Base-by-base conservation (phyloP, 2,888 invertebrate species). In the Rotaria socialis region DNA sequence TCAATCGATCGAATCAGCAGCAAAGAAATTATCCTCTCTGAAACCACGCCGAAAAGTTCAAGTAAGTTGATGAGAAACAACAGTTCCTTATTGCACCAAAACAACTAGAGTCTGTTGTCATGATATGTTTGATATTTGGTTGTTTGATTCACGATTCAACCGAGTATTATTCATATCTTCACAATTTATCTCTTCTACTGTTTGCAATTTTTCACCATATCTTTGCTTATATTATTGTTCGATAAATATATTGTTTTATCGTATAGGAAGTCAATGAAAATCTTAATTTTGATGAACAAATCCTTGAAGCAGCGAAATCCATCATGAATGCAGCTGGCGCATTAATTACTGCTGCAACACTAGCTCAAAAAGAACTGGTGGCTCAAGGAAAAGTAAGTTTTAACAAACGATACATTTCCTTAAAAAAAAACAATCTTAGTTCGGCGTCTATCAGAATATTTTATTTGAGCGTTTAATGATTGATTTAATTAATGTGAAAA, bases 281-380 rank as follows among this genome's bases (percentile, higher is more conserved):
- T 88, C 93, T 98, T 92, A 96, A 96, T 92, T 99, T 99, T 91
- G 99, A 99, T 91, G 98, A 97, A 92, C 97, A 98, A 95, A 99
- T 99, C 89, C 92, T 99, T 89, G 96, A 97, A 90, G 98, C 98
- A 0, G 98, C 98, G 67, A 97, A 97, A 92, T 96, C 96, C 2
- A 98, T 99, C 89, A 96, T 97, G 88, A 95, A 96, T 0, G 99
- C 99, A 0, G 97, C 97, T 0, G 96, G 97, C 0, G 97, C 97
- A 0, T 92, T 99, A 10, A 96, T 99, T 47, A 94, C 97, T 89
- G 97, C 98, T 0, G 98, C 99, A 0, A 96, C 96, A 87, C 95
- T 96, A 10, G 98, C 99, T 0, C 99, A 99, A 92, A 92, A 96
- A 87, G 99, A 99, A 90, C 93, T 99, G 0, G 96, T 97, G 84